Base-by-base conservation (phyloP, 2,888 invertebrate species). In the Crossocerus cetratus region DNA sequence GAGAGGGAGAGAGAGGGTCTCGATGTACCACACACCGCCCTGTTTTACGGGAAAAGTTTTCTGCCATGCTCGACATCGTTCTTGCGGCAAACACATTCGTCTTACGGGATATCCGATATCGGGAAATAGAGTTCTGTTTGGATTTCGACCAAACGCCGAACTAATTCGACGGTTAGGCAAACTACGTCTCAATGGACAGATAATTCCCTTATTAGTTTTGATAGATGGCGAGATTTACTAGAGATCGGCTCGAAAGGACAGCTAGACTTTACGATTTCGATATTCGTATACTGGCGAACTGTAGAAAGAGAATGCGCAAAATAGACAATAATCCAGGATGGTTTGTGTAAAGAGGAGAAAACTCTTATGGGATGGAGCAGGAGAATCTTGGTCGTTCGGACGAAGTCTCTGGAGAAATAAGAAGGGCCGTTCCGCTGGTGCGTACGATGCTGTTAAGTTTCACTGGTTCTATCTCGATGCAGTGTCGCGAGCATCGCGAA, bases 331-430 rank as follows among this genome's bases (percentile, higher is more conserved):
- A 62, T 62, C 56, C 43, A 5, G 42, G 14, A 55, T 16, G 3
- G 32, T 11, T 56, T 14, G 16, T 32, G 58, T 57, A 21, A 23
- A 65, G 65, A 14, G n/a, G 55, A 59, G 65, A 64, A 56, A 57
- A 54, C 49, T 57, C n/a, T 49, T 58, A 8, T 55, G 21, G 45
- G 20, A 60, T 32, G 1, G 16, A 14, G 8, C 56, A 59, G 64
- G 62, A 69, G 23, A 60, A 80, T 81, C 78, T 76, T 83, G 72
- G 60, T 65, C 69, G 71, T 67, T 71, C 44, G 65, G 54, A 57
- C 67, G 81, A 72, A 74, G 72, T 83, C 86, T 75, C 85, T 64
- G 63, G 86, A 86, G 86, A 86, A 86, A 86, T 86, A 86, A 84
- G 79, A 76, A 80, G 70, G 69, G 65, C 65, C 56, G 64, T 72